These are phyloP conservation scores for Nibea albiflora DNA, from an alignment of 2,113 vertebrate genomes.

Conservation along the genomic window DNA sequence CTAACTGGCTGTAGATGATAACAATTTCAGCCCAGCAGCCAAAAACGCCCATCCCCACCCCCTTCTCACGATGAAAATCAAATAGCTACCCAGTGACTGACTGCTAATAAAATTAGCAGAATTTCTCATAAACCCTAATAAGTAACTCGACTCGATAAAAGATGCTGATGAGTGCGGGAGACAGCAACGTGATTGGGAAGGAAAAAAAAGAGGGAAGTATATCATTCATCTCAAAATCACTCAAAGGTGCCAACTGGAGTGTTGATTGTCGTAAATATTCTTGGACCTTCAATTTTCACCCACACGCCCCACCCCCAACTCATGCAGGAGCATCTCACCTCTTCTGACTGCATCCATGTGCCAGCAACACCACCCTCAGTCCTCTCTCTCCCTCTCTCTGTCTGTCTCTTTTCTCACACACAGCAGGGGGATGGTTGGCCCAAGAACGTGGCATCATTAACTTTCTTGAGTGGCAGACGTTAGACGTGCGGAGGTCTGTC, in stretches of 20 bases:
- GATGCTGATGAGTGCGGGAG: conserved; percentile 58
- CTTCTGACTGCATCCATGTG: conserved; percentile 62
- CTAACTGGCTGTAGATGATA: conserved; percentile 81
- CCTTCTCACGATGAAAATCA: conserved; percentile 71
- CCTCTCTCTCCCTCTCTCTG: conserved; percentile 26
- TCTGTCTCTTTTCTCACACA: conserved; percentile 47
- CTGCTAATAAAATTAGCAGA: conserved; percentile 87
- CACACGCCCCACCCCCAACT: conserved; percentile 3
- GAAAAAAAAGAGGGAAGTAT: conserved; percentile 32
- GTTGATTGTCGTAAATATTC: conserved; percentile 91
- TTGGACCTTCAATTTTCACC: conserved; percentile 57
- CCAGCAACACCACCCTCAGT: conserved; percentile 54
- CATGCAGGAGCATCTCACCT: conserved; percentile 58
- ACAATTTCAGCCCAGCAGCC: conserved; percentile 78
- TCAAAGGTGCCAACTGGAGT: conserved; percentile 84
- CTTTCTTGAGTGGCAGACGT: conserved; percentile 88
- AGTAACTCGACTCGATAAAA: conserved; percentile 91
- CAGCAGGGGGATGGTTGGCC: conserved; percentile 72
- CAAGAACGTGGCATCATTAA: conserved; percentile 84
- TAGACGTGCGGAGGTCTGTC: conserved; percentile 84
- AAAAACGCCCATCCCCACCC: conserved; percentile 21
- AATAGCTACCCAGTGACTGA: conserved; percentile 74
- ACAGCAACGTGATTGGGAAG: conserved; percentile 15
- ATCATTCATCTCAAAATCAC: conserved; percentile 83
- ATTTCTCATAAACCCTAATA: conserved; percentile 90